Base-by-base conservation (phyloP, 2,113 vertebrate genomes). In the Nannobrachium achirus region DNA sequence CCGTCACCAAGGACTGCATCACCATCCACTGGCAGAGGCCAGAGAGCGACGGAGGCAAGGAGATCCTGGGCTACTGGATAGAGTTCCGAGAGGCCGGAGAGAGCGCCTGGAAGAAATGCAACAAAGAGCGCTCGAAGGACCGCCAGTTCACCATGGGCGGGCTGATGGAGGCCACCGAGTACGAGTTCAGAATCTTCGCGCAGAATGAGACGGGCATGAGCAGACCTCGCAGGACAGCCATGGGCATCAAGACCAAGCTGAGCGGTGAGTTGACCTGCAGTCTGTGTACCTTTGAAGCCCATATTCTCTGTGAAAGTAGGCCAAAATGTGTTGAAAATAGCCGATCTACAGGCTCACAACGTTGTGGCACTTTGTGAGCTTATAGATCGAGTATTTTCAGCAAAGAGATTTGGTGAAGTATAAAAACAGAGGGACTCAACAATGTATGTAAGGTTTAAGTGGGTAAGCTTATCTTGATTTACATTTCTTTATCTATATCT, bases 1-100 rank as follows among this genome's bases (percentile, higher is more conserved):
- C 97, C 46, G 76, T 98, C 78, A 95, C 90, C 67, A 99, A 97
- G 86, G 98, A 99, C 56, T 95, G 93, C 58, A 95, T 99, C 84
- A 98, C 96, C 5, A 94, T 99, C 72, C 96, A 98, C 81, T 99
- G 98, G 98, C 93, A 94, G 59, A 91, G 96, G 62, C 98, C 98
- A 20, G 96, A 98, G 87, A 94, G 93, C 45, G 96, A 99, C 73
- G 98, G 98, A 58, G 96, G 97, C 60, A 99, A 97, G 87, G 98
- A 99, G 69, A 98, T 99, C 80, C 90, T 98, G 66, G 98, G 98
- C 73, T 99, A 99, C 76, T 98, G 97, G 98, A 92, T 99, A 80
- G 98, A 99, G 84, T 98, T 94, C 41, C 95, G 98, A 71, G 93
- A 98, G 69, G 93, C 97, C 70, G 96, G 97, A 81, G 97, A 99